A percentile compares a stretch with the other conserved stretches of the same genome.
These are phyloP conservation scores for Astropecten irregularis DNA, from an alignment of 53 echinoderm and acorn worm species.

Conservation along the genomic window DNA sequence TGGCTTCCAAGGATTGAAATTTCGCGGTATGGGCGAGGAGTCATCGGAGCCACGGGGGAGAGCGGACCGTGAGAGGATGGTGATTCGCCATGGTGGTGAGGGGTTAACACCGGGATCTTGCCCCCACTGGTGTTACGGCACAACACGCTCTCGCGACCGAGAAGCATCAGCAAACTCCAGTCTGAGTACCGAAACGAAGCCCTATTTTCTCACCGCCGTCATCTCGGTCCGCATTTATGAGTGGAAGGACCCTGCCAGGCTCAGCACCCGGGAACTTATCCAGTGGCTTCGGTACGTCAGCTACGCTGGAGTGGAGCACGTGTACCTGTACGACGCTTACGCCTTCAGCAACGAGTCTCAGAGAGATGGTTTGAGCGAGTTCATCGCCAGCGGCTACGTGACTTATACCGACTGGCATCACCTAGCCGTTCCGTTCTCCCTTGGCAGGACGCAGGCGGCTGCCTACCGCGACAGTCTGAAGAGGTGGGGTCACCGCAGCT, in stretches of 20 bases:
- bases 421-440: slow-evolving; percentile 2
- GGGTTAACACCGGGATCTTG: too few species aligned
- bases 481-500: neutral
- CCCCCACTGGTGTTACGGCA: slow-evolving; percentile 11
- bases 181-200: neutral
- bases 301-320: slow-evolving; percentile 22
- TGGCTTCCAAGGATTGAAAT: neutral
- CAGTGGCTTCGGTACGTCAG: slow-evolving; percentile 19
- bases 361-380: neutral
- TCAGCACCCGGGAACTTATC: slow-evolving; percentile 2
- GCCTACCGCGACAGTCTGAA: neutral
- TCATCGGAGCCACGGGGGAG: neutral
- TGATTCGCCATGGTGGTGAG: neutral
- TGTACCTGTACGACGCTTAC: slow-evolving; percentile 23
- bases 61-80: neutral
- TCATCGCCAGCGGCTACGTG: slow-evolving; percentile 1
- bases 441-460: slow-evolving; percentile 3
- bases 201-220: slow-evolving; percentile 7
- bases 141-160: too few species aligned
- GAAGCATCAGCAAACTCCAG: too few species aligned
- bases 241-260: slow-evolving; percentile 6
- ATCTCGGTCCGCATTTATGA: neutral
- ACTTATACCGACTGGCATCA: slow-evolving; percentile 30
- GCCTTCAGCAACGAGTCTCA: slow-evolving; percentile 13
- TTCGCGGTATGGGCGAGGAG: too few species aligned